Evolutionary conservation across 1,140 invertebrate genomes (phyloP), one percentile per base, ranked within the genome.

Genomic region (Lithobius niger): DNA sequence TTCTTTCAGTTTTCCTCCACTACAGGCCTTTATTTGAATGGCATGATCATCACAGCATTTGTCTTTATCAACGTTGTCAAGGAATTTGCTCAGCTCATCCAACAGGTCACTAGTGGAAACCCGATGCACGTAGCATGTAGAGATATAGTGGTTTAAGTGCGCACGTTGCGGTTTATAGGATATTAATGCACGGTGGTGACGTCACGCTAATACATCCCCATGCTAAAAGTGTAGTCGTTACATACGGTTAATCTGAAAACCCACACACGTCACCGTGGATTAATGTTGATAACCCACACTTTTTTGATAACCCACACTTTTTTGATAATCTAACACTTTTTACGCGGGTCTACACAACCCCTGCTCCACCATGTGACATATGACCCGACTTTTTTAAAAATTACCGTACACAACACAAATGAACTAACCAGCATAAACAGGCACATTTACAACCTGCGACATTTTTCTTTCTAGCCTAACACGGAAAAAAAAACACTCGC

Each of bases 81-180:
- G 22, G 88, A 91, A 70, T 59, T 83, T 0, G 70, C 82, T 10
- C 87, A 89, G 63, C 72, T 89, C 21, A 79, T 83, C 59, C 81
- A 86, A 61, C 86, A 90, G 65, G 54, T 55, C 44, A 6, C n/a
- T 13, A 13, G 10, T 40, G 31, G 10, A 50, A 50, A 27, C 31
- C 31, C n/a, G 6, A 10, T 10, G 6, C n/a, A 10, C n/a, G 6
- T 36, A 36, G 6, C n/a, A 10, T 36, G 31, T n/a, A 36, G n/a
- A 6, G n/a, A n/a, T 10, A n/a, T n/a, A 36, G 6, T 6, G n/a
- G 6, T 36, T 36, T 10, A n/a, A 36, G n/a, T 36, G n/a, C 31
- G 6, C 31, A 10, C 31, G 6, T 36, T n/a, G n/a, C 6, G n/a
- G n/a, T 36, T 36, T 36, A 36, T 36, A 36, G n/a, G n/a, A 6